These are phyloP conservation scores for Lobophora halterata DNA, from an alignment of 2,888 invertebrate genomes.

Conservation along the genomic window DNA sequence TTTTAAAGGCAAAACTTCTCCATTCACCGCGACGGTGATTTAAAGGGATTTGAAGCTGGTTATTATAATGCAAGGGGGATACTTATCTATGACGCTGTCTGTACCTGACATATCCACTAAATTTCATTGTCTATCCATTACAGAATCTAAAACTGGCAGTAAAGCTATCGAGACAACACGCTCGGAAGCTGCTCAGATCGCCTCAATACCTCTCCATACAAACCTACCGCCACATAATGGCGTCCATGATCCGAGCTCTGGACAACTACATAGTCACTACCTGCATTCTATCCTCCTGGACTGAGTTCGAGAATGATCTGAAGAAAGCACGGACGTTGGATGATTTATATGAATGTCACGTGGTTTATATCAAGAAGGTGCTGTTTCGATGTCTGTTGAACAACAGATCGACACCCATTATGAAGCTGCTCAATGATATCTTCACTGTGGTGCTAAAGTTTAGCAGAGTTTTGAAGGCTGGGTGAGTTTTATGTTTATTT, in stretches of 20 bases:
- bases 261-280: conserved; percentile 90
- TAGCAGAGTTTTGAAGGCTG: conserved; percentile 80
- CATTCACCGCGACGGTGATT: too few species aligned
- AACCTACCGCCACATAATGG: conserved; percentile 87
- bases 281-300: conserved; percentile 88
- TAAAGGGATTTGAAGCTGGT: too few species aligned
- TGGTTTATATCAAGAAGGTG: conserved; percentile 87
- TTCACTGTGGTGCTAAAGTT: conserved; percentile 87
- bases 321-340: conserved; percentile 84
- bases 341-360: conserved; percentile 86
- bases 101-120: too few species aligned
- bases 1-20: too few species aligned
- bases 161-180: conserved; percentile 71
- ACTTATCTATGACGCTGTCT: too few species aligned
- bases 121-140: too few species aligned
- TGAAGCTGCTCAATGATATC: conserved; percentile 85
- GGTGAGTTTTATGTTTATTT: conserved; percentile 48
- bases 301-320: conserved; percentile 85
- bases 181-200: conserved; percentile 76
- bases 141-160: conserved; percentile 82
- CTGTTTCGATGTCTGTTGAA: conserved; percentile 88
- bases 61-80: too few species aligned
- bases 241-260: conserved; percentile 86
- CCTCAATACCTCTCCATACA: conserved; percentile 87
- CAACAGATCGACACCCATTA: conserved; percentile 84